These are phyloP conservation scores for Cheilosia scutellata DNA, from an alignment of 2,888 invertebrate genomes.

Conservation along the genomic window DNA sequence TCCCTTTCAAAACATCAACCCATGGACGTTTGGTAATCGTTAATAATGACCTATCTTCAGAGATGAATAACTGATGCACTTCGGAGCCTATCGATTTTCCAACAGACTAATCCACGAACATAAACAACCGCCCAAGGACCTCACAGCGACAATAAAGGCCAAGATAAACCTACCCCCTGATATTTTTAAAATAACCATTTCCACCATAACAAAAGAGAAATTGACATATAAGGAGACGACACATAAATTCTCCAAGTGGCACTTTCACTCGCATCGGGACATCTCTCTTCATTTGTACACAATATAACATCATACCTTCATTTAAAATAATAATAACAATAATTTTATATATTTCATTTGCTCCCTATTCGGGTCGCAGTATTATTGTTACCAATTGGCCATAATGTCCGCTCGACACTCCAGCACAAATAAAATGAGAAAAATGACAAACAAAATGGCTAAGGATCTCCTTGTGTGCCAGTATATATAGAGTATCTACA, in stretches of 20 bases:
- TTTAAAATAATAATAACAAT: slow-evolving; percentile 63
- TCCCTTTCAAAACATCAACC: too few relatives aligned
- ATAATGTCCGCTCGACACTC: slow-evolving; percentile 49
- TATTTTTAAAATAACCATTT: slow-evolving; percentile 11
- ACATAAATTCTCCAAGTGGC: slow-evolving; percentile 63
- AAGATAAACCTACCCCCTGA: background rate
- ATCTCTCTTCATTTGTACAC: slow-evolving; percentile 12
- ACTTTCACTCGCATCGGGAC: slow-evolving; percentile 39
- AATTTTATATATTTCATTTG: slow-evolving; percentile 57
- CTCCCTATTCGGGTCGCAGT: slow-evolving; percentile 22
- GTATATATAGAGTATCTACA: background rate
- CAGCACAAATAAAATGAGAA: slow-evolving; percentile 28
- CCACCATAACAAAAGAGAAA: slow-evolving; percentile 13
- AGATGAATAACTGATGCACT: too few relatives aligned
- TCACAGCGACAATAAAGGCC: too few relatives aligned
- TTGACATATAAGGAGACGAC: slow-evolving; percentile 41
- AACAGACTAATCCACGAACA: too few relatives aligned
- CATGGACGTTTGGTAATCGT: too few relatives aligned
- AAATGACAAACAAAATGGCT: slow-evolving; percentile 21
- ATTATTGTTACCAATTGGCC: slow-evolving; percentile 62
- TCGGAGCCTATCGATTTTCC: too few relatives aligned
- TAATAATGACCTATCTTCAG: too few relatives aligned
- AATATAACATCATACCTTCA: slow-evolving; percentile 1
- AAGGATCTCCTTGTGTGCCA: background rate
- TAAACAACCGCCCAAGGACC: too few relatives aligned